Conservation (phyloP, 1,140 invertebrate species). For the Ceratosolen solmsi region DNA sequence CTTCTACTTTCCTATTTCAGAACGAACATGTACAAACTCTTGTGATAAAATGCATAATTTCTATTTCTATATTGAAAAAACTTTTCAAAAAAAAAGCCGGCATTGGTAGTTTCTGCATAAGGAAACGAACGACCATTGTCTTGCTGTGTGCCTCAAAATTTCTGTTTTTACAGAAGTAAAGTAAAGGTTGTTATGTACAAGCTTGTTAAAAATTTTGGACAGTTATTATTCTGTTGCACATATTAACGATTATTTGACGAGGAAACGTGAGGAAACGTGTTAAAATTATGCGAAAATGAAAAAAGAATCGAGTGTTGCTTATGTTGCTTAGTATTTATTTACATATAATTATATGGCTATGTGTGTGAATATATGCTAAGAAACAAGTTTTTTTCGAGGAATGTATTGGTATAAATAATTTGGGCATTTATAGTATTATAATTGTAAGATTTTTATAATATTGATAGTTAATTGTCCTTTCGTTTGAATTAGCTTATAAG, state of each 20-base stretch:
- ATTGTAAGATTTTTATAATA: conserved; percentile 44
- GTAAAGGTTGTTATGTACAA: conserved; percentile 42
- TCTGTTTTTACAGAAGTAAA: conserved; percentile 45
- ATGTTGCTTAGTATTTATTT: conserved; percentile 26
- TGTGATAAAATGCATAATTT: conserved; percentile 53
- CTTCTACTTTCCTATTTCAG: conserved; percentile 43
- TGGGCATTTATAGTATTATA: conserved; percentile 49
- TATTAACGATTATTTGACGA: conserved; percentile 35
- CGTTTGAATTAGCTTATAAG: conserved; percentile 29
- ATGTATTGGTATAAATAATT: conserved; percentile 31
- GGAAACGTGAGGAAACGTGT: conserved; percentile 30
- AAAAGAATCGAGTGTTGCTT: conserved; percentile 28
- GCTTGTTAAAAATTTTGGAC: conserved; percentile 47
- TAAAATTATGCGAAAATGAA: conserved; percentile 30
- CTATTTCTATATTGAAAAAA: conserved; percentile 37
- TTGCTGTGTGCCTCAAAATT: conserved; percentile 59
- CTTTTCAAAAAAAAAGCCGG: conserved; percentile 34
- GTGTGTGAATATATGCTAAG: conserved; percentile 14
- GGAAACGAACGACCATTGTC: conserved; percentile 52
- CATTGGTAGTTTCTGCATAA: conserved; percentile 23
- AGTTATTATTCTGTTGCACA: conserved; percentile 47
- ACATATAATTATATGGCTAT: conserved; percentile 26
- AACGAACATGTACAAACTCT: conserved; percentile 52
- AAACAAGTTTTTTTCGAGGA: conserved; percentile 16
- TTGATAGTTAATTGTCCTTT: conserved; percentile 30